These are phyloP conservation scores for Bembecia ichneumoniformis DNA, from an alignment of 2,888 invertebrate species.

Conservation along the genomic window DNA sequence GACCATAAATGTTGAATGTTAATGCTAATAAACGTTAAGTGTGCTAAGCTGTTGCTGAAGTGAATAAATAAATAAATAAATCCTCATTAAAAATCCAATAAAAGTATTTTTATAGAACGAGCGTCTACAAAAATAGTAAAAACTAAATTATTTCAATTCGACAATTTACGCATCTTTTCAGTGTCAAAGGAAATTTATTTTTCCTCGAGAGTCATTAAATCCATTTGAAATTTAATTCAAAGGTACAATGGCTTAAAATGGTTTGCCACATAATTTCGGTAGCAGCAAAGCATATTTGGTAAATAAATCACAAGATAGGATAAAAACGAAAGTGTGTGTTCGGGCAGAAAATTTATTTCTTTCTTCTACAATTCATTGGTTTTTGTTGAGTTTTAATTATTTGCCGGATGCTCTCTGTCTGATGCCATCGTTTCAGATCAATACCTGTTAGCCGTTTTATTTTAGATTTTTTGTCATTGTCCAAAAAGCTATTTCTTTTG, in stretches of 20 bases:
- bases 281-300: conserved; percentile 24
- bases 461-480: conserved; percentile 25
- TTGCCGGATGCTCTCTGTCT: conserved; percentile 49
- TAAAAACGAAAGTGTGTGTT: conserved; percentile 59
- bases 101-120: conserved; percentile 1
- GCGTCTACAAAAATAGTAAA: conserved; percentile 23
- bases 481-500: background rate
- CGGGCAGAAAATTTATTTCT: conserved; percentile 59
- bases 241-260: background rate
- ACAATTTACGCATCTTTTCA: conserved; percentile 1
- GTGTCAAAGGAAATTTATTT: background rate
- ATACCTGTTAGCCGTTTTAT: conserved; percentile 31
- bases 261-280: conserved; percentile 10
- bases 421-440: conserved; percentile 40
- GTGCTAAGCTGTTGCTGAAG: no score
- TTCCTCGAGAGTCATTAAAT: background rate
- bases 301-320: conserved; percentile 51
- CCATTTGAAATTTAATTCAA: background rate
- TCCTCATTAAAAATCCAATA: no score
- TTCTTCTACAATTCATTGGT: conserved; percentile 50
- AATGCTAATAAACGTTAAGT: no score
- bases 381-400: conserved; percentile 65
- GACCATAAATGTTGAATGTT: no score
- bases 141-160: conserved; percentile 25
- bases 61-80: no score